Evolutionary conservation across 2,113 vertebrate species (phyloP), one percentile per base, ranked within the genome.

Genomic region (Ivindomyrus marchei): DNA sequence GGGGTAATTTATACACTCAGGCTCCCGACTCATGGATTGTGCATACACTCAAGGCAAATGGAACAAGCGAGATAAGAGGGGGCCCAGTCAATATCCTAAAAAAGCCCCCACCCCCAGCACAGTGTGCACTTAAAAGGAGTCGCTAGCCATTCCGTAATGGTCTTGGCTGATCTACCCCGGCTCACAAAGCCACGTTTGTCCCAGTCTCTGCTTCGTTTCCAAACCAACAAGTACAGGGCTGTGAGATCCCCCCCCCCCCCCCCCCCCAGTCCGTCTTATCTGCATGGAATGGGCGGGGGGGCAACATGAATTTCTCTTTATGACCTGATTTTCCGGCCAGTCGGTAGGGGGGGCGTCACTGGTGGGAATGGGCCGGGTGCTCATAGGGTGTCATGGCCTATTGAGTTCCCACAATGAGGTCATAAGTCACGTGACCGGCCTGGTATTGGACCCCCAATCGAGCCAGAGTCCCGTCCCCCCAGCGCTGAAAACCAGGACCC

Each of bases 301-400:
- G n/a, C 5, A 31, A 92, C 88, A 91, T 93, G 92, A 94, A 92
- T 92, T 92, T 90, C 21, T 77, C 87, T 94, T 95, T 94, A 95
- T 92, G 89, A 89, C 90, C 70, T 92, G 36, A 52, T 92, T 93
- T 92, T 91, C 91, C 91, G 88, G 90, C 93, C 87, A 93, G 91
- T 89, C 47, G 1, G 70, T 31, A 83, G 77, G 85, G 85, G 27
- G 3, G 1, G 10, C 17, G 0, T 56, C 85, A 15, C 10, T 52
- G 50, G 5, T 47, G n/a, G 39, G 46, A 86, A 86, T 11, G 24
- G 7, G 24, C 47, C 0, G 11, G n/a, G 13, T 53, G 5, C 9
- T 87, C 2, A 56, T 87, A 27, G 4, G 85, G 0, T 87, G 85
- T 52, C n/a, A n/a, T 15, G 24, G 7, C 85, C 85, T 49, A 87